Conservation (phyloP, 2,113 vertebrate genomes). For the Odobenus rosmarus region DNA sequence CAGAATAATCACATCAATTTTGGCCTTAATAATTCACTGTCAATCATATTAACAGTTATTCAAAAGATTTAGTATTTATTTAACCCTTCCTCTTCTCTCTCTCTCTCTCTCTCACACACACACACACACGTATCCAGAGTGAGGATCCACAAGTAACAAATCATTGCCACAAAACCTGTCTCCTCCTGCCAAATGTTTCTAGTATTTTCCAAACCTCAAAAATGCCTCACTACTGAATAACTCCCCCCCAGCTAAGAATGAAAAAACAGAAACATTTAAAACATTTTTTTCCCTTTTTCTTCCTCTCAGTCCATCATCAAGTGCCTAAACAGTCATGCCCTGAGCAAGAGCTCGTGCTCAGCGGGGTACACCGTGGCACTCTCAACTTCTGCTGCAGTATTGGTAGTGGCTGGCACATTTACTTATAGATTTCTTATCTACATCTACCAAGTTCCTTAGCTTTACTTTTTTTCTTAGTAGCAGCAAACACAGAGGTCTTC, state of each 20-base stretch:
- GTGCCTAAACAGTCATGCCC: background rate
- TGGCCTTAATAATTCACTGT: background rate
- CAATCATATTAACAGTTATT: background rate
- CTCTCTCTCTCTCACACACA: background rate
- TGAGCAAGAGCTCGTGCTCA: background rate
- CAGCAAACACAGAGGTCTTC: background rate
- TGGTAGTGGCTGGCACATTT: rapidly evolving
- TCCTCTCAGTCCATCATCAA: background rate
- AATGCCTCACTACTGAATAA: background rate
- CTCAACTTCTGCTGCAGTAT: rapidly evolving
- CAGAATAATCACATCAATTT: background rate
- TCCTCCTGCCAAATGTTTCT: background rate
- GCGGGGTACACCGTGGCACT: rapidly evolving
- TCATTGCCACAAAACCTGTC: background rate
- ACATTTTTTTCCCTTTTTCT: background rate
- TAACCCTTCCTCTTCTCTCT: background rate
- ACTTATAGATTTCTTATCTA: background rate
- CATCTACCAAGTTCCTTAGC: background rate
- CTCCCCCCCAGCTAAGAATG: background rate
- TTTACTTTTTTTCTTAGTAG: background rate
- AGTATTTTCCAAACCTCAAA: constrained; percentile 39
- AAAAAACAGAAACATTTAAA: background rate
- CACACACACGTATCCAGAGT: background rate
- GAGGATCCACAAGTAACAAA: background rate
- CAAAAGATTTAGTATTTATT: background rate